Evolutionary conservation across 2,888 invertebrate species (phyloP).

Genomic region (Cheilosia urbana): DNA sequence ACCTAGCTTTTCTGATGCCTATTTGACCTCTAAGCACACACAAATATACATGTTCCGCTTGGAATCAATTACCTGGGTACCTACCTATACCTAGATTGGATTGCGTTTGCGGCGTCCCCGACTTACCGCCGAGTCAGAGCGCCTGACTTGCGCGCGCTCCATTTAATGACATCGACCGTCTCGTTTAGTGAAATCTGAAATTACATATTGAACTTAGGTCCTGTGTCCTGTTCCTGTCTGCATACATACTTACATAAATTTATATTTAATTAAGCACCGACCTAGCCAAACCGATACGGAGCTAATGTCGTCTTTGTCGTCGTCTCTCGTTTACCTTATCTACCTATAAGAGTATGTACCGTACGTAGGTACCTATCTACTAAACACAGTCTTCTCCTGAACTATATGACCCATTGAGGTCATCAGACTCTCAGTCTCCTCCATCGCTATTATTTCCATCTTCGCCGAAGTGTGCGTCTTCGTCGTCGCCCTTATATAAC

Average conservation of each 20-base stretch:
- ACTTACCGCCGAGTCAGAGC: constrained; percentile 10
- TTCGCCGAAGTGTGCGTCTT: constrained; percentile 57
- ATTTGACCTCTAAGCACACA: constrained; percentile 22
- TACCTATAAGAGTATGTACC: too few relatives aligned
- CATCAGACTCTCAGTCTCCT: constrained; percentile 63
- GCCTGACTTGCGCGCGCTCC: constrained; percentile 14
- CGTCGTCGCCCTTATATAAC: constrained; percentile 60
- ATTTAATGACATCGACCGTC: constrained; percentile 33
- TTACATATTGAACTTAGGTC: constrained; percentile 17
- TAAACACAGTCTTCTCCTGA: constrained; percentile 21
- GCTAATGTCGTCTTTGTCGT: not conserved
- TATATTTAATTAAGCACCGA: constrained; percentile 43
- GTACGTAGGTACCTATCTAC: not conserved
- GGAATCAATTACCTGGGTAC: constrained; percentile 5
- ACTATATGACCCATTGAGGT: constrained; percentile 70
- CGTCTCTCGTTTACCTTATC: not conserved
- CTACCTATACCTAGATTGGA: too few relatives aligned
- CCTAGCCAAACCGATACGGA: not conserved
- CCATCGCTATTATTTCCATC: constrained; percentile 48
- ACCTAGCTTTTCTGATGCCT: not conserved
- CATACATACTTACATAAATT: constrained; percentile 17
- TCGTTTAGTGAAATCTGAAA: constrained; percentile 11
- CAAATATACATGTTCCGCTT: not conserved
- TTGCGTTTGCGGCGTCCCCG: constrained; percentile 6
- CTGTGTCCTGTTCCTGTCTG: not conserved